phyloP scores from a whole-genome alignment of 2,113 vertebrate species.

The Aphyosemion australe region DNA sequence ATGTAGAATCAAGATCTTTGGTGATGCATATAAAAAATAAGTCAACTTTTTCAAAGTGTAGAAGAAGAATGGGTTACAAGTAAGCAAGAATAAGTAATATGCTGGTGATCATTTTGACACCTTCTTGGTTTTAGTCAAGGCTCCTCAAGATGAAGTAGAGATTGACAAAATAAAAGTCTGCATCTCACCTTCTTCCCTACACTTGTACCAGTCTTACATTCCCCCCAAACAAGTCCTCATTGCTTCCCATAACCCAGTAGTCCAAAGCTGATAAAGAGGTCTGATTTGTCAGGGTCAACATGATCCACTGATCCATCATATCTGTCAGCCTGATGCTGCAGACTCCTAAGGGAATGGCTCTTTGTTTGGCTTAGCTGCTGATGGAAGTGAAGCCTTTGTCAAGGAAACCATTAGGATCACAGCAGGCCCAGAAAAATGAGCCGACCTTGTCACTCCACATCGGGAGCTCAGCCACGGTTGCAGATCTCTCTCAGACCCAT shows the following conservation, averaged over 20 bases:
- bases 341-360: slow-evolving; percentile 62
- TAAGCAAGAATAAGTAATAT: slow-evolving; percentile 37
- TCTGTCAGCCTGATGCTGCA: slow-evolving; percentile 52
- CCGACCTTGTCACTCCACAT: slow-evolving; percentile 72
- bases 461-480: slow-evolving; percentile 62
- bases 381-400: slow-evolving; percentile 77
- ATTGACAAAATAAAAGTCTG: slow-evolving; percentile 15
- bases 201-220: not conserved
- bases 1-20: slow-evolving; percentile 28
- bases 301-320: slow-evolving; percentile 71
- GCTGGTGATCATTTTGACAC: slow-evolving; percentile 56
- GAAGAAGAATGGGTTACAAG: slow-evolving; percentile 14
- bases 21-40: slow-evolving; percentile 45
- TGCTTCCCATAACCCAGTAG: slow-evolving; percentile 22
- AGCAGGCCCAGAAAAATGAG: slow-evolving; percentile 77
- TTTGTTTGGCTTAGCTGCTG: slow-evolving; percentile 76
- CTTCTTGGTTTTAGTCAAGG: slow-evolving; percentile 54
- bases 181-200: slow-evolving; percentile 6
- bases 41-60: slow-evolving; percentile 28
- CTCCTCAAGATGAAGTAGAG: slow-evolving; percentile 30
- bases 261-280: slow-evolving; percentile 54
- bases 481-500: slow-evolving; percentile 56
- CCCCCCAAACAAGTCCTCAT: slow-evolving; percentile 22
- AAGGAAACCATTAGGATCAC: slow-evolving; percentile 75
- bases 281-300: slow-evolving; percentile 71